Percentiles rank a stretch among this genome's conserved stretches.
Conservation (phyloP, 2,797 vertebrate species). For the Halcyon chelicuti region DNA sequence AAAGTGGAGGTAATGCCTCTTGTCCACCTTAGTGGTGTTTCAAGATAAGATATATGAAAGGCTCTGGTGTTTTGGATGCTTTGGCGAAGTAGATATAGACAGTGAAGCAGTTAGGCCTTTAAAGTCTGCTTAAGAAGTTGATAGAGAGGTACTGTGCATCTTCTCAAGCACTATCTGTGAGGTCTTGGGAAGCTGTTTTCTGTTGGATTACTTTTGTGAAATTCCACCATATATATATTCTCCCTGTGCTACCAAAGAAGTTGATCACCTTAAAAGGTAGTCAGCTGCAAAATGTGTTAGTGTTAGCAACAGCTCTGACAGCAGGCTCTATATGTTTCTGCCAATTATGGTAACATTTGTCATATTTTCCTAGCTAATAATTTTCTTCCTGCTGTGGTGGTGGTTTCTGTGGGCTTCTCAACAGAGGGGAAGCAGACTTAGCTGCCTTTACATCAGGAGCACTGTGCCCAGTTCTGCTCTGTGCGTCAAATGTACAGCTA, state of each 20-base stretch:
- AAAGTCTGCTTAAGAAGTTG: not conserved
- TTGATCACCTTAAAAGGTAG: slow-evolving; percentile 8
- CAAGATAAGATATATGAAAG: not conserved
- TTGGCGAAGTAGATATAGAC: not conserved
- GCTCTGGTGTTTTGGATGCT: not conserved
- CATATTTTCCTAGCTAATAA: slow-evolving; percentile 51
- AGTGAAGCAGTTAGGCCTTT: not conserved
- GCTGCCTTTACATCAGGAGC: not conserved
- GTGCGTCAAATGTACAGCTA: not conserved
- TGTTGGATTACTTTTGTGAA: not conserved
- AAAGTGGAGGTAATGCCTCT: not conserved
- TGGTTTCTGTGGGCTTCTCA: slow-evolving; percentile 17
- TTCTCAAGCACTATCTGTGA: not conserved
- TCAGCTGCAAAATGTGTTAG: not conserved
- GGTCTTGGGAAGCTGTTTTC: not conserved
- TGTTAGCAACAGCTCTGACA: not conserved
- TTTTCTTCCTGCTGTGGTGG: not conserved
- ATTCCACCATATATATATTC: not conserved
- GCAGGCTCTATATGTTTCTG: not conserved
- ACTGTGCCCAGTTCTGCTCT: not conserved
- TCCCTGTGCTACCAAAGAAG: not conserved
- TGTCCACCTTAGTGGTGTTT: not conserved
- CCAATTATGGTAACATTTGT: slow-evolving; percentile 52
- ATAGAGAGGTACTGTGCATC: not conserved
- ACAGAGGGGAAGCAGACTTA: not conserved